Percentiles rank a stretch among this genome's conserved stretches.
Evolutionary conservation across 2,888 invertebrate species (phyloP).

Genomic region (Callimorpha dominula): DNA sequence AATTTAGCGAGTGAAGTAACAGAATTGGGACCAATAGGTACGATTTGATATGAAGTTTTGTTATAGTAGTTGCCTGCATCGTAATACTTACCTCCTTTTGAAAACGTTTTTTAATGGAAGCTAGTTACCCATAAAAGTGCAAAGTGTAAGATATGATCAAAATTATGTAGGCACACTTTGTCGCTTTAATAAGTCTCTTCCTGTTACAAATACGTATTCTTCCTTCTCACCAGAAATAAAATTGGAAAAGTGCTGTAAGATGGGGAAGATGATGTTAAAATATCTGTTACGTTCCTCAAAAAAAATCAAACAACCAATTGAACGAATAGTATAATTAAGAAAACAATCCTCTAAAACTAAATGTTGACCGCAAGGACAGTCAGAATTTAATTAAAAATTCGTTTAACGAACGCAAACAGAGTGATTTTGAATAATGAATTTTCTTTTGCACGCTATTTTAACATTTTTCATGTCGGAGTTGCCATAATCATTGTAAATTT

Average conservation of each 20-base stretch:
- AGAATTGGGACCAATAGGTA: too few relatives aligned
- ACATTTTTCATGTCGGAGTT: neutral
- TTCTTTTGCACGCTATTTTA: slow-evolving; percentile 11
- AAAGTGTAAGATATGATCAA: too few relatives aligned
- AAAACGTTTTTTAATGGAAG: too few relatives aligned
- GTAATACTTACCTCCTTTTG: too few relatives aligned
- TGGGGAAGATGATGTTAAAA: neutral
- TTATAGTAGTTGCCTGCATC: too few relatives aligned
- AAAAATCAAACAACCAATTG: neutral
- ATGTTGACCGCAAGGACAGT: slow-evolving; percentile 11
- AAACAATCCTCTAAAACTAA: neutral
- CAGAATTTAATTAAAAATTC: slow-evolving; percentile 22
- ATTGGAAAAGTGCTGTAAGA: neutral
- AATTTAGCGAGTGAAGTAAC: too few relatives aligned
- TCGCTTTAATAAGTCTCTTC: too few relatives aligned
- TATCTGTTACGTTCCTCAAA: neutral
- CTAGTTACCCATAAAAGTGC: too few relatives aligned
- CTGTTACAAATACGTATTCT: too few relatives aligned
- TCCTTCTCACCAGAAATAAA: neutral
- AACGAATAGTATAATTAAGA: neutral
- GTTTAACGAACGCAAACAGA: slow-evolving; percentile 27
- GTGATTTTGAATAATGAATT: slow-evolving; percentile 32
- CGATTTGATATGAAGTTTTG: too few relatives aligned
- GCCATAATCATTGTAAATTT: neutral
- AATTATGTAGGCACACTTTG: too few relatives aligned